A percentile compares a stretch with the other conserved stretches of the same genome.
Conservation (phyloP, 1,140 invertebrate genomes). For the Rhynchophorus ferrugineus region DNA sequence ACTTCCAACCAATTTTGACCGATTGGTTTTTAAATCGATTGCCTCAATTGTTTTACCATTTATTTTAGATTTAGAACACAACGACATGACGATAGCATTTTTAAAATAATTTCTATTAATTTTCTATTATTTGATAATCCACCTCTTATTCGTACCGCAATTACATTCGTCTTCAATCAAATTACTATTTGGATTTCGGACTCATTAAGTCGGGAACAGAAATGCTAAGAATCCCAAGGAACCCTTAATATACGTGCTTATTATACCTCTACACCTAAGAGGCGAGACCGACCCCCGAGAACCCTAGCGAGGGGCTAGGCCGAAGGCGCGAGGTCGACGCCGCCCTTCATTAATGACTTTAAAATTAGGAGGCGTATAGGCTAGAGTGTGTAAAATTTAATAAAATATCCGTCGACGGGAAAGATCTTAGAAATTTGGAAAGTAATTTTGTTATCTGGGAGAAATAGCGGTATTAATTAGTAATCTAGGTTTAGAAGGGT, state of each 20-base stretch:
- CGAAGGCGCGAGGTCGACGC: neutral
- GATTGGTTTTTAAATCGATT: too few relatives aligned
- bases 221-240: slow-evolving; percentile 9
- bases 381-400: slow-evolving; percentile 14
- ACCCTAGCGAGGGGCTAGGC: neutral
- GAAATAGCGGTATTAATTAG: neutral
- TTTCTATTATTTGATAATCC: too few relatives aligned
- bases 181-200: slow-evolving; percentile 3
- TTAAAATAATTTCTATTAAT: too few relatives aligned
- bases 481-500: too few relatives aligned
- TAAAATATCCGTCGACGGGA: slow-evolving; percentile 7
- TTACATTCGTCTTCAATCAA: slow-evolving; percentile 2
- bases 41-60: too few relatives aligned
- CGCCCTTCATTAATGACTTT: slow-evolving; percentile 11
- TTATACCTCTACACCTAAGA: slow-evolving; percentile 11
- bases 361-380: slow-evolving; percentile 7
- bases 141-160: neutral
- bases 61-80: too few relatives aligned
- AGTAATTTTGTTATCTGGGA: slow-evolving; percentile 9
- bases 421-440: slow-evolving; percentile 9
- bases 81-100: too few relatives aligned
- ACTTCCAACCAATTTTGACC: too few relatives aligned
- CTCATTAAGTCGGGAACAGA: slow-evolving; percentile 5
- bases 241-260: slow-evolving; percentile 9
- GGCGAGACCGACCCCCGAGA: slow-evolving; percentile 3